Evolutionary conservation across 2,888 invertebrate genomes (phyloP), one percentile per base, ranked within the genome.

Genomic region (Branchellion lobata): DNA sequence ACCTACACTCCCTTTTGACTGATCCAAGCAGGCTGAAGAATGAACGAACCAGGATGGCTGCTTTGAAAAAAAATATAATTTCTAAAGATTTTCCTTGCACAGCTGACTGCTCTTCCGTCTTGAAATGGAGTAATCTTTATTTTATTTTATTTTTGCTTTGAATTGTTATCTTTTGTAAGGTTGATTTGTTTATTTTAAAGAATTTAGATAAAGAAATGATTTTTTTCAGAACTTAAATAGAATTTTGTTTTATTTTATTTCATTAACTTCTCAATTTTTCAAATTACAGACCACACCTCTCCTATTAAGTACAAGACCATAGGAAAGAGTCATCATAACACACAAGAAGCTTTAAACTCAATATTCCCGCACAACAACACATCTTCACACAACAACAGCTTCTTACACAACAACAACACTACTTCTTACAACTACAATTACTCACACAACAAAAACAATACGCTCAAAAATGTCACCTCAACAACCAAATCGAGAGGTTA

Each of bases 11-110:
- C 18, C 77, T 77, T 0, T 53, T 77, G 0, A 61, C 3, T 34
- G 77, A 77, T 65, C n/a, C 34, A 65, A 53, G 65, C 36, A 31
- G 77, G 33, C 77, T 77, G 65, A 29, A 65, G 40, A 77, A 77
- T 53, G 77, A 77, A 24, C 29, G 65, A 31, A 31, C 77, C 0
- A 77, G 65, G 27, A 77, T 77, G 77, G 29, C 33, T 24, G 53
- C 27, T 36, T n/a, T 24, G 21, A 61, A 65, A 33, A 53, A 57
- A 57, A 57, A 57, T 57, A n/a, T 21, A 53, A 53, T 31, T 31
- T 75, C 29, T 24, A 14, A 27, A 21, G n/a, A 75, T 18, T 51
- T 29, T 8, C 14, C 53, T 29, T 21, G 5, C 0, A 65, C 29
- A 8, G 8, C 14, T 40, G 40, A 40, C 5, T 27, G 8, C 3